Conservation (phyloP, 1,140 invertebrate genomes). For the Pollicipes pollicipes region DNA sequence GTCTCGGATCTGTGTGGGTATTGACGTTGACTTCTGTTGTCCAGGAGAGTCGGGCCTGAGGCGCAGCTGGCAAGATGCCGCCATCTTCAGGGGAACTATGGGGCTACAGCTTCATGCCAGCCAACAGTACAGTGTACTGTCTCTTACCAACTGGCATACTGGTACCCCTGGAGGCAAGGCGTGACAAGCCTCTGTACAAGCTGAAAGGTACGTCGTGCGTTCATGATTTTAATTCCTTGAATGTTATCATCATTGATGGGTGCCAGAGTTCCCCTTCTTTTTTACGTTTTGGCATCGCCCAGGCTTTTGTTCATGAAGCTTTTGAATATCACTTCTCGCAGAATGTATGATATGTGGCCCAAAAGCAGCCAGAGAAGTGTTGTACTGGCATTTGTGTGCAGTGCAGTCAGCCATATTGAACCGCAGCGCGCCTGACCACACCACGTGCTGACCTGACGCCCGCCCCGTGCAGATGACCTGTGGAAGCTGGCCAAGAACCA, state of each 20-base stretch:
- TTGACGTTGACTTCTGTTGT: no score
- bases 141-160: conserved; percentile 20
- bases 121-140: conserved; percentile 29
- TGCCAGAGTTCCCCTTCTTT: no score
- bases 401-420: background rate
- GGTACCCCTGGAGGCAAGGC: background rate
- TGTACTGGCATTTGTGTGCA: background rate
- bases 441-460: no score
- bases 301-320: conserved; percentile 12
- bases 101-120: conserved; percentile 30
- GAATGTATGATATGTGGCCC: conserved; percentile 9
- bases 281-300: conserved; percentile 8
- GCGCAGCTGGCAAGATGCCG: conserved; percentile 26
- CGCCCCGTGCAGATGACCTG: conserved; percentile 15
- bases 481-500: conserved; percentile 30
- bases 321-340: conserved; percentile 10
- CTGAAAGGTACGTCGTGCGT: background rate
- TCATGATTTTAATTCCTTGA: no score
- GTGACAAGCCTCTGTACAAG: background rate
- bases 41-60: no score
- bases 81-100: conserved; percentile 35
- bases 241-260: no score
- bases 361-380: conserved; percentile 4
- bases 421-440: no score
- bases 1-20: no score